A percentile compares a stretch with the other conserved stretches of the same genome.
These are phyloP conservation scores for Agraylea sexmaculata DNA, from an alignment of 1,140 invertebrate genomes.

Conservation along the genomic window DNA sequence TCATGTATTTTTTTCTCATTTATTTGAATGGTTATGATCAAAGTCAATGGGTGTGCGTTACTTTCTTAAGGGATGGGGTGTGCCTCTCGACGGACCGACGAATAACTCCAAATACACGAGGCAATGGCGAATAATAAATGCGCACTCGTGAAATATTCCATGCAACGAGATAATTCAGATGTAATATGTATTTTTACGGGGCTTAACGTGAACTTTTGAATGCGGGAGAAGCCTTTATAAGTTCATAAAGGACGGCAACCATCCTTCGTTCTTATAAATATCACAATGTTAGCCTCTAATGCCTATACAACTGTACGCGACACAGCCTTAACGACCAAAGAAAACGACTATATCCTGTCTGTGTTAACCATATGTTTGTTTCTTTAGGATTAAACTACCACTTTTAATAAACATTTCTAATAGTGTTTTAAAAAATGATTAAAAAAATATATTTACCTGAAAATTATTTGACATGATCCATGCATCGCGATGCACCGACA, in stretches of 20 bases:
- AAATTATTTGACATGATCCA: no score
- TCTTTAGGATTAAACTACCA: not conserved
- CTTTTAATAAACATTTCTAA: not conserved
- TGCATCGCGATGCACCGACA: no score
- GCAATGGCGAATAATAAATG: constrained; percentile 19
- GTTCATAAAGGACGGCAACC: constrained; percentile 4
- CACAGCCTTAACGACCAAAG: not conserved
- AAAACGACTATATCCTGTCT: not conserved
- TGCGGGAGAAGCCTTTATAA: constrained; percentile 1
- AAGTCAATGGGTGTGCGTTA: not conserved
- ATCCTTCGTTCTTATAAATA: no score
- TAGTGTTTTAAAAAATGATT: no score
- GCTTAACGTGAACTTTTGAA: constrained; percentile 12
- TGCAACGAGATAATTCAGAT: constrained; percentile 19
- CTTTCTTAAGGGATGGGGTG: not conserved
- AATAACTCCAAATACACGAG: constrained; percentile 13
- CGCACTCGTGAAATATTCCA: constrained; percentile 13
- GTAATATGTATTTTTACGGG: constrained; percentile 20
- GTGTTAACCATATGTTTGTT: constrained; percentile 1
- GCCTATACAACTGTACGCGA: not conserved
- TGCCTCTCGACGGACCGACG: constrained; percentile 7
- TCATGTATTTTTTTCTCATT: no score
- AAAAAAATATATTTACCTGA: no score
- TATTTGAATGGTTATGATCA: no score
- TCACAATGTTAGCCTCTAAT: no score